phyloP scores from a whole-genome alignment of 2,888 invertebrate species.

The Druceiella hillmani region DNA sequence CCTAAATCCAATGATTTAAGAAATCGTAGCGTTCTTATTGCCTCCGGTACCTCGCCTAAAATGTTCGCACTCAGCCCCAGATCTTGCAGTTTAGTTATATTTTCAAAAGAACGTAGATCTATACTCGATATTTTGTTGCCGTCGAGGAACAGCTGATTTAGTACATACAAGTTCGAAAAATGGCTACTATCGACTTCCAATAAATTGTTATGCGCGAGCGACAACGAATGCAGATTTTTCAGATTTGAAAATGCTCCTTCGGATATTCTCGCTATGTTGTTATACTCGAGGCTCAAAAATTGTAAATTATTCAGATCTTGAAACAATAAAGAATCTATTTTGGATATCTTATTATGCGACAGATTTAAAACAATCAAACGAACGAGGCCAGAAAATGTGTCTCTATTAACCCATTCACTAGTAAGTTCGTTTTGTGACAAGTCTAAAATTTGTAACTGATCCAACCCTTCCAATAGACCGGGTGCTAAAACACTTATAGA shows the following conservation, averaged over 20 bases:
- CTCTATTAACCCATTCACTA: constrained; percentile 72
- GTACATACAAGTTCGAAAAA: constrained; percentile 66
- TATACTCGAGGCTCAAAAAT: constrained; percentile 67
- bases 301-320: constrained; percentile 70
- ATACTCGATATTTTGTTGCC: constrained; percentile 66
- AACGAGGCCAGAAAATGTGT: constrained; percentile 69
- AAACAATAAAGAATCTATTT: constrained; percentile 66
- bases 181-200: constrained; percentile 62
- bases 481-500: constrained; percentile 69
- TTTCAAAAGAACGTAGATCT: constrained; percentile 66
- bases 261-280: constrained; percentile 62
- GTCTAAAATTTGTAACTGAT: constrained; percentile 68
- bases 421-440: constrained; percentile 68
- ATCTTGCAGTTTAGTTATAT: constrained; percentile 73
- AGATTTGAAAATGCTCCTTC: constrained; percentile 71
- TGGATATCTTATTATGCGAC: constrained; percentile 65
- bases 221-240: constrained; percentile 71
- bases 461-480: constrained; percentile 66
- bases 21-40: constrained; percentile 62
- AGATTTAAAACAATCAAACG: constrained; percentile 70
- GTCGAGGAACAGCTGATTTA: constrained; percentile 69
- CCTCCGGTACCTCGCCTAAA: constrained; percentile 63
- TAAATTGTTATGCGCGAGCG: constrained; percentile 67
- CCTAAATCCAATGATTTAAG: constrained; percentile 76
- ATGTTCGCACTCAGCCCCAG: constrained; percentile 70